Conservation (phyloP, 2,113 vertebrate genomes). For the Fukomys damarensis region DNA sequence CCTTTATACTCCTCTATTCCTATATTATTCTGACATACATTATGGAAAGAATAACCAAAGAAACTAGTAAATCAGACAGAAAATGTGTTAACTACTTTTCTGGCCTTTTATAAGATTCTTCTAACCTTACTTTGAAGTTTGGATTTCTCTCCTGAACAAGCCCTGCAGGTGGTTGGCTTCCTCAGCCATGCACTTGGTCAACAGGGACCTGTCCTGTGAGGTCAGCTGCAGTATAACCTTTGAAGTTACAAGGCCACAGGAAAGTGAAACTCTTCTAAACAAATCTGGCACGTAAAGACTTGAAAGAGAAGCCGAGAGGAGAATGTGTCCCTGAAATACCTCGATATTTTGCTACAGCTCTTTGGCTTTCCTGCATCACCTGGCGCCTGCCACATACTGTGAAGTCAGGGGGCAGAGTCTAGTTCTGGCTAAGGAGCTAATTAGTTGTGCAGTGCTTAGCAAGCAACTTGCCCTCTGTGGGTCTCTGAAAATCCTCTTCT, state of each 20-base stretch:
- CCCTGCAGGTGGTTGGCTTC: background rate
- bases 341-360: background rate
- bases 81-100: background rate
- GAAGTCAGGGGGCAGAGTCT: background rate
- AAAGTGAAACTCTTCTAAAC: constrained; percentile 1
- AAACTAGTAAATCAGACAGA: background rate
- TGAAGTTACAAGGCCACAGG: background rate
- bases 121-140: background rate
- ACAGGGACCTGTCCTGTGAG: background rate
- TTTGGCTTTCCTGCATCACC: background rate
- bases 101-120: background rate
- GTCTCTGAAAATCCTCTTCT: background rate
- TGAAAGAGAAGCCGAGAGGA: constrained; percentile 42
- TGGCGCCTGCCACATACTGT: background rate
- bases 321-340: constrained; percentile 1
- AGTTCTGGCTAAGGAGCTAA: constrained; percentile 20
- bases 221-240: constrained; percentile 43
- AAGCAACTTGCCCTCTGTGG: constrained; percentile 30
- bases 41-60: background rate
- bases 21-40: background rate
- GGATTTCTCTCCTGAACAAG: background rate
- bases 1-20: background rate
- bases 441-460: constrained; percentile 2
- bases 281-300: constrained; percentile 10
- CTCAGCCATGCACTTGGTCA: background rate